Conservation (phyloP, 2,888 invertebrate species). For the Hydropsyche betteni region DNA sequence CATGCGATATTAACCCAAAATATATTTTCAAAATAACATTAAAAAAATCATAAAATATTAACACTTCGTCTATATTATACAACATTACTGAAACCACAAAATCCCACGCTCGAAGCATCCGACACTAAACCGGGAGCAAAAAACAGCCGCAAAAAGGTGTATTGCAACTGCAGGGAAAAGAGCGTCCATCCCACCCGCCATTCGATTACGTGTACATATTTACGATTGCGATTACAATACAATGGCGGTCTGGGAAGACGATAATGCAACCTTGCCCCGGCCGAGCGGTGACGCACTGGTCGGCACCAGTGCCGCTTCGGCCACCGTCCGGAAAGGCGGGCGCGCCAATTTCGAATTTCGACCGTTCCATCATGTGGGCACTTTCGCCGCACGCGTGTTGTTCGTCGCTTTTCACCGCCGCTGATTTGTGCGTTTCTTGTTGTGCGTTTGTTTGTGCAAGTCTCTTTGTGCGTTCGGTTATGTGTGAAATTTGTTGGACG, state of each 20-base stretch:
- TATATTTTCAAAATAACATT: too few relatives aligned
- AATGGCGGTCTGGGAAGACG: constrained; percentile 39
- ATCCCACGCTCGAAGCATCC: too few relatives aligned
- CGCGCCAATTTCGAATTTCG: background rate
- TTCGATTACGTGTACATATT: constrained; percentile 1
- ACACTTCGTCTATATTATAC: too few relatives aligned
- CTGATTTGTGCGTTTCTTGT: too few relatives aligned
- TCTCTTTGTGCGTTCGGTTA: background rate
- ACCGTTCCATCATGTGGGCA: too few relatives aligned
- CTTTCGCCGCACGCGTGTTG: too few relatives aligned
- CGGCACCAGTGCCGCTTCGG: constrained; percentile 10
- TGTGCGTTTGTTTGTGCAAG: background rate
- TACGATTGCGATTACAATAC: constrained; percentile 35
- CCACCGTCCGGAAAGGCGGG: background rate
- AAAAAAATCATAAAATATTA: too few relatives aligned
- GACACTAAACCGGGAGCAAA: background rate
- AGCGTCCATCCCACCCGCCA: background rate
- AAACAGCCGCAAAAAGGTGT: background rate
- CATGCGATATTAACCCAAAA: too few relatives aligned
- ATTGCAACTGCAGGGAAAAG: background rate
- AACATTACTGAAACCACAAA: too few relatives aligned
- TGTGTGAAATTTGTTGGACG: background rate
- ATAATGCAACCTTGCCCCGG: constrained; percentile 28
- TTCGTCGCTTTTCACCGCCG: too few relatives aligned
- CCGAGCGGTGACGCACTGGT: constrained; percentile 3